A percentile compares a stretch with the other conserved stretches of the same genome.
Conservation (phyloP, 2,113 vertebrate genomes). For the Sapayoa aenigma region DNA sequence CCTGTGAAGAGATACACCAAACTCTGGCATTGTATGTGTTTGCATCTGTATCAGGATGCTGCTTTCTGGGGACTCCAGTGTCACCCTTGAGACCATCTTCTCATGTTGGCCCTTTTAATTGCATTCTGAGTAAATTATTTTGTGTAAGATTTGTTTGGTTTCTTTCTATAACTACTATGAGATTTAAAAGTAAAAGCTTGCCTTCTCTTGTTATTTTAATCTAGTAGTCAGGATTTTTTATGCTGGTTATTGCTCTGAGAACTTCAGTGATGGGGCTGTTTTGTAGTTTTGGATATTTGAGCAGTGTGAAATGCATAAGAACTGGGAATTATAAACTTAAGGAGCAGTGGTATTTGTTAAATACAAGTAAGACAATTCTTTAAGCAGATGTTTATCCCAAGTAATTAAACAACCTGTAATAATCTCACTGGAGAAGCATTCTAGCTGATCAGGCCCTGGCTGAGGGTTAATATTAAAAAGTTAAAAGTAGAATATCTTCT, state of each 20-base stretch:
- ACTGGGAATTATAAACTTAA: not conserved
- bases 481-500: not conserved
- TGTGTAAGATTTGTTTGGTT: not conserved
- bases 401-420: not conserved
- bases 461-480: not conserved
- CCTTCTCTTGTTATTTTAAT: not conserved
- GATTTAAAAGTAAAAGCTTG: not conserved
- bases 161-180: not conserved
- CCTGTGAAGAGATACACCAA: fast-evolving
- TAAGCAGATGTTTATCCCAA: not conserved
- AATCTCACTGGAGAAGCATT: not conserved
- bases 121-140: not conserved
- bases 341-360: not conserved
- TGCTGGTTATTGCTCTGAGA: not conserved
- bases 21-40: not conserved
- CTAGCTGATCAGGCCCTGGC: not conserved
- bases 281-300: not conserved
- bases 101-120: not conserved
- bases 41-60: fast-evolving
- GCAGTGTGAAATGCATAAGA: not conserved
- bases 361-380: not conserved
- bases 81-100: not conserved
- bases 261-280: not conserved
- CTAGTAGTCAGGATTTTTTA: not conserved
- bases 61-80: not conserved